These are phyloP conservation scores for Calameuta idolon DNA, from an alignment of 2,888 invertebrate species.

Conservation along the genomic window DNA sequence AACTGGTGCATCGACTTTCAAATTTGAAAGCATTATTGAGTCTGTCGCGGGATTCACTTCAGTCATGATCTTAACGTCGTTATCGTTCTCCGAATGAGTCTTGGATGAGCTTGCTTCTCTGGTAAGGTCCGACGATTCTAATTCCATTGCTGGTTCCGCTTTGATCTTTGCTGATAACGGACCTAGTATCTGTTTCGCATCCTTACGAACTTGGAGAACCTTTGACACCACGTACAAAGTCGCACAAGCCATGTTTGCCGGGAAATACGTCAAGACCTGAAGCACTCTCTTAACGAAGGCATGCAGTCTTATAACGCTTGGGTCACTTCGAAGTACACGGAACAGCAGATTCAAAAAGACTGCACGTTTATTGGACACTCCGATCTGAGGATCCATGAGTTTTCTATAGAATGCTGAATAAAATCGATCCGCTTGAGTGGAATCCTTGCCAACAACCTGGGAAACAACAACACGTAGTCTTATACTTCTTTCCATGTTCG, in stretches of 20 bases:
- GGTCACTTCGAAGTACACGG: constrained; percentile 86
- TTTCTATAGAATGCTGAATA: constrained; percentile 92
- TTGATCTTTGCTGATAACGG: not conserved
- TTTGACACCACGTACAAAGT: constrained; percentile 85
- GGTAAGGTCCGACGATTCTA: not conserved
- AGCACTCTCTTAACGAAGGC: constrained; percentile 89
- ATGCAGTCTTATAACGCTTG: constrained; percentile 76
- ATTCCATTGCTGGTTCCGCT: not conserved
- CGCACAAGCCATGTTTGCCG: constrained; percentile 84
- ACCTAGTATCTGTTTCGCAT: constrained; percentile 39
- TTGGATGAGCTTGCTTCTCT: not conserved
- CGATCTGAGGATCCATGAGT: constrained; percentile 80
- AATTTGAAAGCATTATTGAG: constrained; percentile 44
- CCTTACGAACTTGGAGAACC: constrained; percentile 46
- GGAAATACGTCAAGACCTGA: constrained; percentile 78
- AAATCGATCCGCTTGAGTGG: constrained; percentile 71
- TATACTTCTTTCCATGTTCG: constrained; percentile 42
- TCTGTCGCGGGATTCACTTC: constrained; percentile 27
- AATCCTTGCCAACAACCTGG: constrained; percentile 52
- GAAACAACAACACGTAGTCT: not conserved
- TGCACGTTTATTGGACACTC: constrained; percentile 78
- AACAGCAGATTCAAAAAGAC: constrained; percentile 89
- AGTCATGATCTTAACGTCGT: constrained; percentile 31
- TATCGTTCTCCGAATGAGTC: constrained; percentile 10
- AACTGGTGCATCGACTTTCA: constrained; percentile 29